Conservation (phyloP, 2,113 vertebrate species). For the Lepisosteus oculatus region DNA sequence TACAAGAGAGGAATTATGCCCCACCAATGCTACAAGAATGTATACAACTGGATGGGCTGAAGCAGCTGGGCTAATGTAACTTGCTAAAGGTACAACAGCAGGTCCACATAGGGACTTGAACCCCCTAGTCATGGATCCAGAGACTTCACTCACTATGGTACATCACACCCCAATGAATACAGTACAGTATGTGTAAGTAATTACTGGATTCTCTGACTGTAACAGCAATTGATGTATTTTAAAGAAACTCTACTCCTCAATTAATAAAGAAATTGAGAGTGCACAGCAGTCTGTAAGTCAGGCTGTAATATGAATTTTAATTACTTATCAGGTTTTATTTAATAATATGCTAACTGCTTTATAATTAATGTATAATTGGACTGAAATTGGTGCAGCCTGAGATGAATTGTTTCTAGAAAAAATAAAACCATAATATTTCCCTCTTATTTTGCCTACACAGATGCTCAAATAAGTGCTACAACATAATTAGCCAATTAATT, state of each 20-base stretch:
- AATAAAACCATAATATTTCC: background rate
- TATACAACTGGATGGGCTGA: no score
- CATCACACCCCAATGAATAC: no score
- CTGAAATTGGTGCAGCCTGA: background rate
- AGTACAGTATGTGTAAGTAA: conserved; percentile 21
- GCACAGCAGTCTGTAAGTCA: background rate
- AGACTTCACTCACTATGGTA: no score
- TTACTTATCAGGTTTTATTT: background rate
- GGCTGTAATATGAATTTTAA: background rate
- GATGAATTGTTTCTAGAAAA: background rate
- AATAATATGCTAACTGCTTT: background rate
- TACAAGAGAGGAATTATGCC: no score
- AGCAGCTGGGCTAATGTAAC: no score
- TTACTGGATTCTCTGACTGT: conserved; percentile 31
- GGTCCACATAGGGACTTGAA: no score
- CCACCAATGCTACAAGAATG: no score
- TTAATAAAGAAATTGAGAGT: background rate
- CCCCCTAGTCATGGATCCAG: no score
- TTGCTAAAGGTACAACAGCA: no score
- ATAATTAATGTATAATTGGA: background rate
- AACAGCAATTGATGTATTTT: conserved; percentile 24
- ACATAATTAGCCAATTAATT: no score
- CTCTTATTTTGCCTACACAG: background rate
- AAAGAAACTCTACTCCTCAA: conserved; percentile 6
- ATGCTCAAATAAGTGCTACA: background rate